A percentile compares a stretch with the other conserved stretches of the same genome.
These are phyloP conservation scores for Thinocorus orbignyianus DNA, from an alignment of 2,113 vertebrate genomes.

Conservation along the genomic window DNA sequence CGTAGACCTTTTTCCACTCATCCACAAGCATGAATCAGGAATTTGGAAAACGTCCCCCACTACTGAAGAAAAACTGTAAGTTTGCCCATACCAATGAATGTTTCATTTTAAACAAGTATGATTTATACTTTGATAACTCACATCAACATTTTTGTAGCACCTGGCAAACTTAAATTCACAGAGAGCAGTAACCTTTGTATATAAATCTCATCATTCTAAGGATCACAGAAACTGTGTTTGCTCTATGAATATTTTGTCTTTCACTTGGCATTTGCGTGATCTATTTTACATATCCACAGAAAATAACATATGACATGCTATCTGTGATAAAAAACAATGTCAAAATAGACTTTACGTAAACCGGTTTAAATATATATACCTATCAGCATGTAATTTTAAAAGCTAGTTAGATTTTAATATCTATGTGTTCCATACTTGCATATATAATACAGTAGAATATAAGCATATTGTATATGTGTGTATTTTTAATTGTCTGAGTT, in stretches of 20 bases:
- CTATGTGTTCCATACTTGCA: neutral
- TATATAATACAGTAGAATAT: no score
- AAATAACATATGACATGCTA: neutral
- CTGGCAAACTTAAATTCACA: neutral
- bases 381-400: neutral
- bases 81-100: neutral
- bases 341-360: neutral
- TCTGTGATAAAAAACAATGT: neutral
- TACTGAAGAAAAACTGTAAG: neutral
- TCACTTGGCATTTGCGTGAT: neutral
- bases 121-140: neutral
- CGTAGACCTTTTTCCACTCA: neutral
- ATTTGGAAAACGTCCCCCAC: neutral
- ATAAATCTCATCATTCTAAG: neutral
- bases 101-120: neutral
- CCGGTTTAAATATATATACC: neutral
- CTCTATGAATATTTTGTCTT: neutral
- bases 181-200: neutral
- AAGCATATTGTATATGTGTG: rapidly evolving
- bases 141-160: neutral
- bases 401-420: neutral
- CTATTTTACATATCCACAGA: neutral
- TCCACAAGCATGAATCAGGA: neutral
- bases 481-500: neutral
- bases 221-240: neutral